phyloP scores from a whole-genome alignment of 2,797 vertebrate genomes.

The Fratercula arctica region DNA sequence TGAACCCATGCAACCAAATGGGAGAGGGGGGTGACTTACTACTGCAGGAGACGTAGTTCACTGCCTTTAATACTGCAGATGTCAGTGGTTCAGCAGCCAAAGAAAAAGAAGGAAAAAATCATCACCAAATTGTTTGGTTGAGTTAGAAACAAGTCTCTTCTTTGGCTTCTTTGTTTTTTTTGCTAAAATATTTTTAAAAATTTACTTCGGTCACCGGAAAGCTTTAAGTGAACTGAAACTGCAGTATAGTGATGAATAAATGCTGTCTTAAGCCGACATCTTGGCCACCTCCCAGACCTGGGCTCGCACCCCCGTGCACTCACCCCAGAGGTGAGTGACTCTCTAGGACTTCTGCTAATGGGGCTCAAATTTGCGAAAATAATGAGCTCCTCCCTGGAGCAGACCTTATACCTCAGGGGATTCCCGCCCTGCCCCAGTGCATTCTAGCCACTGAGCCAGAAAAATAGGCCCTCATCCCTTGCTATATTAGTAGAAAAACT shows the following conservation, averaged over 20 bases:
- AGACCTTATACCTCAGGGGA: neutral
- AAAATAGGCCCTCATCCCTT: neutral
- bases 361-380: neutral
- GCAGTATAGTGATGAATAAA: neutral
- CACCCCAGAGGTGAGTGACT: neutral
- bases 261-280: neutral
- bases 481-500: neutral
- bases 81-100: neutral
- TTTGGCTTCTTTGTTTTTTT: constrained; percentile 4
- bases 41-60: neutral
- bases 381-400: neutral
- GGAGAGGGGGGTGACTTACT: neutral
- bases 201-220: neutral
- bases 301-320: rapidly evolving
- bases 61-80: neutral
- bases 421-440: neutral
- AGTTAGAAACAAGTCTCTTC: neutral
- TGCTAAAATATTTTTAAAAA: neutral
- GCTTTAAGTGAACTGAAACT: neutral
- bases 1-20: neutral
- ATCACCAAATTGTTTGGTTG: neutral
- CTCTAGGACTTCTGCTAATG: neutral
- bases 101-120: neutral
- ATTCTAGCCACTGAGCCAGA: neutral
- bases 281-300: neutral